Base-by-base conservation (phyloP, 2,888 invertebrate species). In the Orthonychiurus folsomi region DNA sequence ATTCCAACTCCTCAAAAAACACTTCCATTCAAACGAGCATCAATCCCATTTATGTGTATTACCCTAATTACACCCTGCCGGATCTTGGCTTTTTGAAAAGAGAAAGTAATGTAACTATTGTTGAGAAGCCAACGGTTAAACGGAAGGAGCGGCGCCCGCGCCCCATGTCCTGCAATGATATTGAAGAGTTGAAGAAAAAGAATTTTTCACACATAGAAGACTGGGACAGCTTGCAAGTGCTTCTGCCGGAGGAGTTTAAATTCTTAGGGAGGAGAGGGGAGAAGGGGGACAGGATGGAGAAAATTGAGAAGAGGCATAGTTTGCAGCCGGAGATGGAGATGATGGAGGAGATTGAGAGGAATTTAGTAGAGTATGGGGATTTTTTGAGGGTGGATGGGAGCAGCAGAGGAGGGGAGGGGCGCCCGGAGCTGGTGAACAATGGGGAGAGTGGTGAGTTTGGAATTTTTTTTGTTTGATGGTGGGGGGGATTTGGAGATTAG, bases 201-300 rank as follows among this genome's bases (percentile, higher is more conserved):
- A 89, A 89, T 60, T 85, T 90, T 67, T 83, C 84, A 52, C 93
- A 93, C 75, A 86, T 95, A 9, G 85, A 86, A 75, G 95, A 95
- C 77, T 95, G 94, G 94, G 90, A 92, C 74, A 93, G 93, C 0
- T 79, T 95, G 59, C 90, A 89, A 73, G 87, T 93, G 70, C 81
- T 95, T 57, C 78, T 95, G 67, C 95, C 95, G 2, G 80, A 82
- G 69, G 92, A 95, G 77, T 37, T 9, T 37, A 9, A 5, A 9
- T 15, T 5, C 37, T 5, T 37, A 5, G 9, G 5, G 9, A 9
- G 9, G 15, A 15, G 37, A 37, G 15, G 15, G 5, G 37, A 37
- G 15, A 37, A 23, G 15, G 5, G 86, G 20, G 88, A 89, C 76
- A 83, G 90, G 83, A 81, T 70, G 50, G 67, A 66, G 48, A 61